Percentiles rank a stretch among this genome's conserved stretches.
These are phyloP conservation scores for Bombylius major DNA, from an alignment of 2,888 invertebrate genomes.

Conservation along the genomic window DNA sequence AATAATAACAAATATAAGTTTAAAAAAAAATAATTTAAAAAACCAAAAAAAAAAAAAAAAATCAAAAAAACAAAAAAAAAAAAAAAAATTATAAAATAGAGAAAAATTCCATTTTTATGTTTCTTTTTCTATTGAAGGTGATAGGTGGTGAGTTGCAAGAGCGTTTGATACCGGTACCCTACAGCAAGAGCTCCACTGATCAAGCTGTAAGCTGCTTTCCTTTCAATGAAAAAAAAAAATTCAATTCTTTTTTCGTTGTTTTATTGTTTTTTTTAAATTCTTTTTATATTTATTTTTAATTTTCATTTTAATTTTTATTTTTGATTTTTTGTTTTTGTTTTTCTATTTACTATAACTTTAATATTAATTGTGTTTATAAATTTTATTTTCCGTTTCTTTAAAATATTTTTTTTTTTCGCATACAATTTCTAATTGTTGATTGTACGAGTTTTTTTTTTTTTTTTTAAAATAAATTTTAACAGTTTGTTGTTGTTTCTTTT, in stretches of 20 bases:
- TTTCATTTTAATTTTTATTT: conserved; percentile 13
- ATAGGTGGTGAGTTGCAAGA: conserved; percentile 99
- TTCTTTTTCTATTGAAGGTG: conserved; percentile 86
- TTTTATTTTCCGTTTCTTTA: no score
- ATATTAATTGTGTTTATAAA: no score
- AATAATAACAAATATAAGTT: not conserved
- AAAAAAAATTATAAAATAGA: conserved; percentile 1
- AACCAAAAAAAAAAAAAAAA: not conserved
- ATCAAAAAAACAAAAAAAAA: conserved; percentile 11
- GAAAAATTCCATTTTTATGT: conserved; percentile 19
- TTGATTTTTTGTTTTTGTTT: conserved; percentile 14
- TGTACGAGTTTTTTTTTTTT: no score
- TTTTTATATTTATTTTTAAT: conserved; percentile 32
- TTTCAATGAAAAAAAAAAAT: conserved; percentile 23
- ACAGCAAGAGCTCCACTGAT: conserved; percentile 99
- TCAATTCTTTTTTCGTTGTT: no score
- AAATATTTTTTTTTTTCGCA: no score
- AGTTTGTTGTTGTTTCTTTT: no score
- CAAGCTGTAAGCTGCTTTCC: conserved; percentile 95
- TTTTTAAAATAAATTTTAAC: no score
- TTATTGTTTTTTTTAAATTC: conserved; percentile 28
- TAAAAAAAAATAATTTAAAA: not conserved
- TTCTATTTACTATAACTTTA: not conserved
- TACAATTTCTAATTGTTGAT: no score
- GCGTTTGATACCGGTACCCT: conserved; percentile 98